Base-by-base conservation (phyloP, 2,113 vertebrate genomes). In the Pyxicephalus adspersus region DNA sequence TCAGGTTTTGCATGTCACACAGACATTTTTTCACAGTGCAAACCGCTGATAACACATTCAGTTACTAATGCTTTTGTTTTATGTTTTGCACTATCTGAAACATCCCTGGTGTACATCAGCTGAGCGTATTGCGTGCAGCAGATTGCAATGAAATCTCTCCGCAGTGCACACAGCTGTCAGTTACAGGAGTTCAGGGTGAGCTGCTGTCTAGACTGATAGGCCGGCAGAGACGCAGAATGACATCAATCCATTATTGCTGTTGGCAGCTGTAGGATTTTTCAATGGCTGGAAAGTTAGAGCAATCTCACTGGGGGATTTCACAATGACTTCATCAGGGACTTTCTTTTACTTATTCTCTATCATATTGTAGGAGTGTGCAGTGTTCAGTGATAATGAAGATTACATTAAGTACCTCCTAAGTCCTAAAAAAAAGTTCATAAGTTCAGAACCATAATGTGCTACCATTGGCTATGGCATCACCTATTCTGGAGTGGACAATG, bases 121-220 rank as follows among this genome's bases (percentile, higher is more conserved):
- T 45, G 9, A 45, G 38, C 38, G 9, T 13, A 6, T 22, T 68
- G 38, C 8, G 38, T 8, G 45, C n/a, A 51, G 25, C 25, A 51
- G 66, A 68, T 45, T 50, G 7, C 66, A 68, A 68, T 45, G 38
- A 8, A 51, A 51, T 51, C 34, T 68, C 22, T 68, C 38, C 38
- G 51, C 66, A 68, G 25, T 68, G 51, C 38, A 22, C 18, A 38
- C 22, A 50, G 38, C 66, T 68, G 66, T 68, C 66, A 68, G 66
- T 51, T 51, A 16, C 51, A 26, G 18, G 66, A 50, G 38, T 38
- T 7, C 22, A 2, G 66, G 22, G 38, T 68, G 66, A 68, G 51
- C n/a, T 18, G 45, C 66, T 68, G 66, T 68, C 66, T 68, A 68
- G 66, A 68, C 66, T 68, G 66, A 68, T 68, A 68, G 38, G 51